Base-by-base conservation (phyloP, 2,797 vertebrate species). In the Fringilla coelebs region DNA sequence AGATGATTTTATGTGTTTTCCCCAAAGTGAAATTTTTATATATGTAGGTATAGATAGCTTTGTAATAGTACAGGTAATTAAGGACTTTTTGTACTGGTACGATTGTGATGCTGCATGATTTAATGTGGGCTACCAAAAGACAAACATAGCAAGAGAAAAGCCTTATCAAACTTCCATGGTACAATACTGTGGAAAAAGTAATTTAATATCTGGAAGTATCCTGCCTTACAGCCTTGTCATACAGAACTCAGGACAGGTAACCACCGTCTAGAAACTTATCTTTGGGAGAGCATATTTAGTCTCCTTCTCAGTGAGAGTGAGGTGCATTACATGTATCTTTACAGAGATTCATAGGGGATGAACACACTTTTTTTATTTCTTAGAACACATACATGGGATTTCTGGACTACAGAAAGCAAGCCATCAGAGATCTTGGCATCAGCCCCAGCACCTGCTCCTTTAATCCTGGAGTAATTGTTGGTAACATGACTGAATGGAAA, bases 311-410 rank as follows among this genome's bases (percentile, higher is more conserved):
- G 25, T 9, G 21, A 46, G 2, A 57, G 15, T 32, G 13, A 82
- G 24, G 41, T 75, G 55, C 9, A 28, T 76, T 94, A 54, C 22
- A 18, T 4, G 2, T 86, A 19, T 4, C 29, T 80, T 61, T 24
- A 25, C 8, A 34, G 73, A 68, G 43, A 75, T 60, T 84, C 45
- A 40, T 3, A 68, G 36, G 16, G 22, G 29, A 78, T 75, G 32
- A 85, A 55, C 6, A 11, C 51, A 4, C 1, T 10, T 48, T 45
- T 85, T 86, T 78, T 84, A 32, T 74, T 93, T 91, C 70, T 36
- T 88, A 99, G 99, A 99, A 99, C 19, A 99, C 99, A 1, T 99
- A 99, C 85, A 99, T 99, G 99, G 99, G 99, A 83, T 99, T 98
- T 94, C 97, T 99, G 97, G 99, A 99, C 98, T 99, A 99, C 87